These are phyloP conservation scores for Epirrhoe alternata DNA, from an alignment of 2,888 invertebrate species.

Conservation along the genomic window DNA sequence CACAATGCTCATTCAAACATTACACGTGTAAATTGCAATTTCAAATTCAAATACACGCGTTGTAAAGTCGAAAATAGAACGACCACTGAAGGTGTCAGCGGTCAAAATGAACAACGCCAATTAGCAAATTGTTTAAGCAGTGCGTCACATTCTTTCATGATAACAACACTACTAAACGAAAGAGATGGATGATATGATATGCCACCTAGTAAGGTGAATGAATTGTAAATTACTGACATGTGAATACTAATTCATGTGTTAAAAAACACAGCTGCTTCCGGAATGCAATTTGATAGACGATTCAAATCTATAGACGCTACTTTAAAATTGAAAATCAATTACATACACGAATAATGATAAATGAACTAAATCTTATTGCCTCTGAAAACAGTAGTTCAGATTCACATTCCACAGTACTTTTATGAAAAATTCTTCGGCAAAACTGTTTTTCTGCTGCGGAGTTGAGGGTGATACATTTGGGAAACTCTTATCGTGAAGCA, in stretches of 20 bases:
- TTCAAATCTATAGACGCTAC: neutral
- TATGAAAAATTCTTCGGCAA: conserved; percentile 48
- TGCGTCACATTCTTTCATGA: conserved; percentile 66
- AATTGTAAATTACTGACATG: conserved; percentile 57
- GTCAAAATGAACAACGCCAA: conserved; percentile 67
- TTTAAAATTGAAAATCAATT: neutral
- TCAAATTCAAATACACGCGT: conserved; percentile 50
- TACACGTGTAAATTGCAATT: conserved; percentile 50
- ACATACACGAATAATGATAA: conserved; percentile 3
- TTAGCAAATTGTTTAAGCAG: conserved; percentile 70
- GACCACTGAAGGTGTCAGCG: conserved; percentile 41
- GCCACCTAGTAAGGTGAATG: conserved; percentile 65
- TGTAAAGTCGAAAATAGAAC: conserved; percentile 61
- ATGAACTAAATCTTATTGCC: conserved; percentile 26
- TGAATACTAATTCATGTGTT: conserved; percentile 48
- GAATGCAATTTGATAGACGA: conserved; percentile 7
- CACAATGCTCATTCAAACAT: conserved; percentile 73
- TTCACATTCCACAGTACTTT: conserved; percentile 52
- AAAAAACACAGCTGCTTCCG: conserved; percentile 9
- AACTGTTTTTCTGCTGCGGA: conserved; percentile 51
- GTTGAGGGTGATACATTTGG: conserved; percentile 28
- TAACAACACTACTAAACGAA: conserved; percentile 53
- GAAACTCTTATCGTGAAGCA: conserved; percentile 29
- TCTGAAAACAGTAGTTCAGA: conserved; percentile 49
- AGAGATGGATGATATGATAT: conserved; percentile 50